A percentile compares a stretch with the other conserved stretches of the same genome.
Evolutionary conservation across 2,113 vertebrate species (phyloP).

Genomic region (Callipepla squamata): DNA sequence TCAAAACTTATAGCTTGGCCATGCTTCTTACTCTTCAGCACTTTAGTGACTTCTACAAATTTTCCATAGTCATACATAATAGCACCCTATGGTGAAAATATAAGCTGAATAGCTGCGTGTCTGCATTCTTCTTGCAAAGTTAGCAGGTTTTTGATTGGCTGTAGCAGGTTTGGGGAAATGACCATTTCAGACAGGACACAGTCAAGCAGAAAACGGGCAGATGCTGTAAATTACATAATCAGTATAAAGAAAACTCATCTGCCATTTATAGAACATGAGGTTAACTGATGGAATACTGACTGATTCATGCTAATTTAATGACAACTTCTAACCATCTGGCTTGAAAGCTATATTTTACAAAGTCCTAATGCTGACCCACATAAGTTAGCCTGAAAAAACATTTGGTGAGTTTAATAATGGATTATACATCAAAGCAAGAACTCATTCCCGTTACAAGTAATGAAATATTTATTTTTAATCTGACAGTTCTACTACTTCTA

Average conservation of each 20-base stretch:
- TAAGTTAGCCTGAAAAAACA: constrained; percentile 40
- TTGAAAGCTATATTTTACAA: constrained; percentile 24
- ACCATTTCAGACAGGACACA: constrained; percentile 56
- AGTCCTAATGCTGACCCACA: constrained; percentile 40
- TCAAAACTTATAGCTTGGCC: not conserved
- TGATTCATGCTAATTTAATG: constrained; percentile 61
- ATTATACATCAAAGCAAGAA: constrained; percentile 70
- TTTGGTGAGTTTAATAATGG: constrained; percentile 67
- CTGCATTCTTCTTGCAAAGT: not conserved
- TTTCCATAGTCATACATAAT: not conserved
- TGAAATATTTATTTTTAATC: constrained; percentile 69
- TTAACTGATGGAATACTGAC: constrained; percentile 47
- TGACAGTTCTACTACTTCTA: constrained; percentile 48
- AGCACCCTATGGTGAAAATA: constrained; percentile 25
- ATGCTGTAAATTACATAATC: constrained; percentile 52
- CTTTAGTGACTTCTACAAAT: not conserved
- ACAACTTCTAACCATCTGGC: constrained; percentile 62
- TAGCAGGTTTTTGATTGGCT: constrained; percentile 58
- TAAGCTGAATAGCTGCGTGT: constrained; percentile 1
- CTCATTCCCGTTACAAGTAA: constrained; percentile 56
- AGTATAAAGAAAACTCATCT: constrained; percentile 61
- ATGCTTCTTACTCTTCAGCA: not conserved
- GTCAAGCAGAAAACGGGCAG: constrained; percentile 67
- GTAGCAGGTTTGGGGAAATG: constrained; percentile 52
- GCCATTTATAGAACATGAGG: constrained; percentile 36